Base-by-base conservation (phyloP, 2,113 vertebrate species). In the Epinephelus lanceolatus region DNA sequence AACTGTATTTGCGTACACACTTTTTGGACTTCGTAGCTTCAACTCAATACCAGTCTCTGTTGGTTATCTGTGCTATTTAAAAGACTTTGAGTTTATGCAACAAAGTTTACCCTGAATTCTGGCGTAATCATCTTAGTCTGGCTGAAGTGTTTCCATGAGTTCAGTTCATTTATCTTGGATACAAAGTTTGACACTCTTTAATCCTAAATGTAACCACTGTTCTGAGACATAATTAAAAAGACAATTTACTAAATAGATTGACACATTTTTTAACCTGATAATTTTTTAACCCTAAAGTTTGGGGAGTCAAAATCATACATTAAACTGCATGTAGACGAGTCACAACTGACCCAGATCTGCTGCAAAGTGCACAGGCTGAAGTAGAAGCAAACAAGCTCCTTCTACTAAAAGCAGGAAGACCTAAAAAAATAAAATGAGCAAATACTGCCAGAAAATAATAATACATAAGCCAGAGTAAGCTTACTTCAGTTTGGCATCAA, bases 311-410 rank as follows among this genome's bases (percentile, higher is more conserved):
- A 17, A 52, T 19, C 33, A 57, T 57, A 30, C 0, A 25, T 62
- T 21, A 33, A 13, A 56, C n/a, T 61, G 63, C 45, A 57, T 70
- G 71, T 80, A 71, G 71, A 71, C 72, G 56, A 81, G 78, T 33
- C 55, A 27, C 0, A 53, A 61, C 27, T 13, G 71, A 76, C 47
- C 65, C 78, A 40, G 17, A 82, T 60, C 79, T 79, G 59, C 84
- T 80, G 67, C 25, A 91, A 91, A 90, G 85, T 91, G 85, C 86
- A 85, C 65, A 80, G n/a, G 71, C 25, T 81, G 25, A 78, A 78
- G 40, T 42, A 75, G 61, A 86, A 74, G 83, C 61, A 37, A 40
- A 82, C 40, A 6, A 71, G 9, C 30, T 56, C 19, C 51, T 70
- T 47, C 71, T 55, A 30, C 17, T 11, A 81, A 71, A 84, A 89